A percentile compares a stretch with the other conserved stretches of the same genome.
phyloP scores from a whole-genome alignment of 2,797 vertebrate genomes.

The Gobionotothen gibberifrons region DNA sequence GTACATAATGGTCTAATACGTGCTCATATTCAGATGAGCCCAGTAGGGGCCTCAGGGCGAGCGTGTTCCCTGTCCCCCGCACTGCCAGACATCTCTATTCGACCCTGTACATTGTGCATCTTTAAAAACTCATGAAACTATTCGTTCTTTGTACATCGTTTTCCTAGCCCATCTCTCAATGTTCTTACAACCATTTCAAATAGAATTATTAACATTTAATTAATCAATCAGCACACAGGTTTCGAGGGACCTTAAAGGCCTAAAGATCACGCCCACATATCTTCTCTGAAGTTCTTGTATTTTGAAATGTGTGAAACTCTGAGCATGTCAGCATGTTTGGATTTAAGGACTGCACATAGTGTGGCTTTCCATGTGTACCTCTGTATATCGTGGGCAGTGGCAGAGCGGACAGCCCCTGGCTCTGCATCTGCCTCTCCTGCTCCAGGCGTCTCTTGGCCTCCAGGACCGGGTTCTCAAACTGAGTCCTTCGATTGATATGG shows the following conservation, averaged over 20 bases:
- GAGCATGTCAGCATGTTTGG: slow-evolving; percentile 19
- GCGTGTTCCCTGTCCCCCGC: slow-evolving; percentile 58
- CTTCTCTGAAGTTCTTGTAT: slow-evolving; percentile 15
- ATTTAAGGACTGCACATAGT: slow-evolving; percentile 3
- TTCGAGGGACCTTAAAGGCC: neutral
- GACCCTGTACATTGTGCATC: slow-evolving; percentile 44
- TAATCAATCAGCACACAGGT: neutral
- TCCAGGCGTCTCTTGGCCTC: slow-evolving; percentile 98
- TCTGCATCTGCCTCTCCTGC: slow-evolving; percentile 96
- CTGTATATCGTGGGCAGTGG: slow-evolving; percentile 88
- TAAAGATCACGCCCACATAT: neutral
- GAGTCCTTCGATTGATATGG: slow-evolving; percentile 99
- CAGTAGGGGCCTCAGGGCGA: slow-evolving; percentile 58
- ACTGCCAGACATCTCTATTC: slow-evolving; percentile 49
- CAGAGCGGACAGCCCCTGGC: slow-evolving; percentile 94
- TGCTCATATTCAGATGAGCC: slow-evolving; percentile 38
- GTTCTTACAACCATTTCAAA: no score
- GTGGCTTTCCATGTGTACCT: slow-evolving; percentile 59
- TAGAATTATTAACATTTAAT: slow-evolving; percentile 3
- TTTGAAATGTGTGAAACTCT: slow-evolving; percentile 23
- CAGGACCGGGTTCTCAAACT: slow-evolving; percentile 99
- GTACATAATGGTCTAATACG: slow-evolving; percentile 43
- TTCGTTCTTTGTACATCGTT: neutral
- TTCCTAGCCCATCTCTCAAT: no score
- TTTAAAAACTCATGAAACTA: slow-evolving; percentile 41